phyloP scores from a whole-genome alignment of 2,797 vertebrate genomes.

The Coracias cyanogaster region DNA sequence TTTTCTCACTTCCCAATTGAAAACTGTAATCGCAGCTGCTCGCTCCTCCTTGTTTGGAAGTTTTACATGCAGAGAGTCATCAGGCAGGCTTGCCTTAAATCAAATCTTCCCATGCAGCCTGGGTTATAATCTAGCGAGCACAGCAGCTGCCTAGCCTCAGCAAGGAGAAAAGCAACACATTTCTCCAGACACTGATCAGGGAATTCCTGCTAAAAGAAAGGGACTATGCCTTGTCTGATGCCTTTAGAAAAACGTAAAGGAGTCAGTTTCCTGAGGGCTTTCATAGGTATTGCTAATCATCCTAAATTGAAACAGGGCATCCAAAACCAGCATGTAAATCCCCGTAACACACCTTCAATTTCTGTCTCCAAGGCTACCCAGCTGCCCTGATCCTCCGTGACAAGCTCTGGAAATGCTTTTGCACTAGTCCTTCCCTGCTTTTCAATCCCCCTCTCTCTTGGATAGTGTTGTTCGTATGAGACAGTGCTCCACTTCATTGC shows the following conservation, averaged over 20 bases:
- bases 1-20: slow-evolving; percentile 71
- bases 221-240: neutral
- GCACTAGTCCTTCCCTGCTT: neutral
- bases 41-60: slow-evolving; percentile 68
- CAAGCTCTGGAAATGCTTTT: slow-evolving; percentile 21
- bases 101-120: slow-evolving; percentile 59
- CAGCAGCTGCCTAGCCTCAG: slow-evolving; percentile 43
- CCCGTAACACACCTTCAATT: slow-evolving; percentile 36
- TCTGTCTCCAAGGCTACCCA: slow-evolving; percentile 57
- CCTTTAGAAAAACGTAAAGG: neutral
- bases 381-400: slow-evolving; percentile 31
- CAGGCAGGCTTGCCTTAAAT: slow-evolving; percentile 65
- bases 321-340: slow-evolving; percentile 51
- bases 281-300: slow-evolving; percentile 51
- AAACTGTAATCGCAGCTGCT: slow-evolving; percentile 70
- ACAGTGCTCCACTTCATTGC: neutral
- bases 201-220: slow-evolving; percentile 37
- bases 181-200: slow-evolving; percentile 29
- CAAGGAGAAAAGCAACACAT: slow-evolving; percentile 34
- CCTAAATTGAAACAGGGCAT: slow-evolving; percentile 47
- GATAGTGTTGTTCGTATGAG: accelerated
- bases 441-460: neutral
- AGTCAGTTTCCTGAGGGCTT: slow-evolving; percentile 39
- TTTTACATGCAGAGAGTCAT: slow-evolving; percentile 58
- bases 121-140: slow-evolving; percentile 29